Evolutionary conservation across 1,140 invertebrate species (phyloP), one percentile per base, ranked within the genome.

Genomic region (Harlomillsia oculata): DNA sequence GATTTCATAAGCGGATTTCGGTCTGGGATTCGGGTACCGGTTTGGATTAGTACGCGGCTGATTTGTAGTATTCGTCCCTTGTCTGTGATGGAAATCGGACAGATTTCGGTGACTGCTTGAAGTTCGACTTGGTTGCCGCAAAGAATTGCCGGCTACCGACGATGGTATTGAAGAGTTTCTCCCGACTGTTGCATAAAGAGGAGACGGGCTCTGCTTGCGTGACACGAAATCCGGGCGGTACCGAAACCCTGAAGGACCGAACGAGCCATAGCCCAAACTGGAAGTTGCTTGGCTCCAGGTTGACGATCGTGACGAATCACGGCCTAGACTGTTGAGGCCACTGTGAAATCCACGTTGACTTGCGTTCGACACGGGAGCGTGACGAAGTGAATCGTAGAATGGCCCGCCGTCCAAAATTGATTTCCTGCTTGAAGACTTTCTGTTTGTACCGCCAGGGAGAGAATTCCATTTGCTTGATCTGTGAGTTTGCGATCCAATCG

Each of bases 261-360:
- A 43, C 34, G 41, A 45, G n/a, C 53, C 53, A 20, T 54, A 54
- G n/a, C 53, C 53, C 13, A 54, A 28, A 28, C 53, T 54, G 5
- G 39, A 41, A 25, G 41, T 54, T 21, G 20, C 53, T 18, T 45
- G 53, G 16, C 53, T 54, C 11, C 44, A 43, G 13, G 53, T 54
- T 18, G 53, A 54, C 29, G 26, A 54, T n/a, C 53, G 40, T 16
- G 53, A 54, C 21, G 53, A 54, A 2, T 54, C 39, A 8, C 39
- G 30, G 34, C 43, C 28, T n/a, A n/a, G n/a, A n/a, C n/a, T n/a
- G n/a, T n/a, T n/a, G n/a, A n/a, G n/a, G n/a, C n/a, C n/a, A n/a
- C n/a, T n/a, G 20, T n/a, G 16, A 37, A 36, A 45, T 5, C 25
- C 39, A 16, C 34, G 16, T 9, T 18, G 11, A 16, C 26, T 30